Conservation (phyloP, 2,797 vertebrate genomes). For the Melanotaenia boesemani region DNA sequence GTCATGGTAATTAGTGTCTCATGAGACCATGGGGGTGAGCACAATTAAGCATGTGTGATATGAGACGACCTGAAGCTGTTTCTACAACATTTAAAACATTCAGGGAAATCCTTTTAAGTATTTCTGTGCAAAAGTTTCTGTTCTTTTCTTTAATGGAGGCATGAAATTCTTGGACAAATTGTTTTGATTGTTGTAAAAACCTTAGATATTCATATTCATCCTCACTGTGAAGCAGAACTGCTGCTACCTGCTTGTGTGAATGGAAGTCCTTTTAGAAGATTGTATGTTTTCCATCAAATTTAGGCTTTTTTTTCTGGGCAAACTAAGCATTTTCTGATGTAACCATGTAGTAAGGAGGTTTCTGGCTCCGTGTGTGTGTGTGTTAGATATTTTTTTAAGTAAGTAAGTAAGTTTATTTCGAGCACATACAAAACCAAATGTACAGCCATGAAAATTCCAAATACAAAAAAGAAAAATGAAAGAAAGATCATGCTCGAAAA, state of each 20-base stretch:
- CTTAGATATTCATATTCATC: background rate
- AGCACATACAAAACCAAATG: too few relatives aligned
- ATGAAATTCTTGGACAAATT: too few relatives aligned
- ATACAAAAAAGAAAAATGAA: too few relatives aligned
- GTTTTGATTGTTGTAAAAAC: background rate
- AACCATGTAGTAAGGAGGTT: slow-evolving; percentile 29
- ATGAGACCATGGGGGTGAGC: background rate
- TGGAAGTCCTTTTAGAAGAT: background rate
- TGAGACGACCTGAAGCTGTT: slow-evolving; percentile 1
- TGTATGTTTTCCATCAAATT: slow-evolving; percentile 1
- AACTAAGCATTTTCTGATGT: slow-evolving; percentile 7
- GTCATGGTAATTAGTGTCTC: background rate
- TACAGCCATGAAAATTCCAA: too few relatives aligned
- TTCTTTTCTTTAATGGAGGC: too few relatives aligned
- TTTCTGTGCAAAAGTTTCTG: too few relatives aligned
- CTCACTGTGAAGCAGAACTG: background rate
- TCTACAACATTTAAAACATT: slow-evolving; percentile 11
- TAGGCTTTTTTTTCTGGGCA: background rate
- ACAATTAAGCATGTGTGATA: background rate
- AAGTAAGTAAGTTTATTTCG: too few relatives aligned
- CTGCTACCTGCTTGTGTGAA: background rate
- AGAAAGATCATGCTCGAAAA: too few relatives aligned
- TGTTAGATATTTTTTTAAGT: background rate
- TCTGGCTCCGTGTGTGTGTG: slow-evolving; percentile 40
- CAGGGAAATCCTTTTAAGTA: background rate